Evolutionary conservation across 2,888 invertebrate species (phyloP), one percentile per base, ranked within the genome.

Genomic region (Prostheceraeus crozeri): DNA sequence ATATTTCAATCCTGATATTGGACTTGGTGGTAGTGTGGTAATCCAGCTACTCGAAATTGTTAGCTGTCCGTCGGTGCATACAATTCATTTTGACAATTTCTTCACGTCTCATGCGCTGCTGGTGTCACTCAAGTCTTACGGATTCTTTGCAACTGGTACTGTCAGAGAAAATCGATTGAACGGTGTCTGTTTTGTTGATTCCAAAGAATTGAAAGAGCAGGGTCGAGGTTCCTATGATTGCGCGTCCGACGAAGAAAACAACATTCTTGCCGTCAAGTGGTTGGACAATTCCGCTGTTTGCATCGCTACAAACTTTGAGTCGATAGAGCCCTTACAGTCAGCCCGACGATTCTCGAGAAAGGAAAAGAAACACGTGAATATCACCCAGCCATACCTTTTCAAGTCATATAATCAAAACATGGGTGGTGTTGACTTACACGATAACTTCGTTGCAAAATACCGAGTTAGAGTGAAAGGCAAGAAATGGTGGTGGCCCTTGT

Each of bases 71-170:
- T 10, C 33, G 33, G 10, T 11, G 8, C 33, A 33, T 33, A 11
- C 33, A n/a, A 33, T 33, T 33, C n/a, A 33, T 1, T 62, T 63
- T 56, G 63, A 60, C 40, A 64, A 63, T 33, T 36, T 63, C 6
- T 64, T 62, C 36, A 58, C 62, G 4, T 53, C 36, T 27, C 35
- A 53, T 1, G 23, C 48, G 19, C 45, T 61, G 16, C 36, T 60
- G 2, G 59, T 62, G 16, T 19, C 4, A 6, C 58, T 63, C 2
- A 60, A 54, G 1, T 28, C 48, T 19, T 31, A 40, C 6, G 33
- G 21, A 21, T 21, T 59, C 33, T 10, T 30, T 35, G 27, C 52
- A 27, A 56, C 59, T 45, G 59, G 59, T 35, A 62, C 59, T 8
- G 48, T 59, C 11, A 30, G 54, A 11, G 35, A 21, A 25, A 58